Conservation (phyloP, 2,113 vertebrate species). For the Pyrgilauda ruficollis region DNA sequence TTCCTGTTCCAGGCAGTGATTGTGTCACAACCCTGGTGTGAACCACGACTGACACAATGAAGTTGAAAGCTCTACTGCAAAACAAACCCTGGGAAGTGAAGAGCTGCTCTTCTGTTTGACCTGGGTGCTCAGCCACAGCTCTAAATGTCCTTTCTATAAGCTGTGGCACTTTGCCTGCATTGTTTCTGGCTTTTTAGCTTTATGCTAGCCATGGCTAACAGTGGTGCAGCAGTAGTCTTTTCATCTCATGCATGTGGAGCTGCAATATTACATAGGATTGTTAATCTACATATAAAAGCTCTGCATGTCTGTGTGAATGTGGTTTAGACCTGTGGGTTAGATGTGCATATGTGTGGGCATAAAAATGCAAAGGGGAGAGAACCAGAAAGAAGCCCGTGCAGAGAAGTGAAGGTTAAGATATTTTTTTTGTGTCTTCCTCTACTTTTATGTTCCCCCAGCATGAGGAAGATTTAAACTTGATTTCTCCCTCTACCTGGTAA, state of each 20-base stretch:
- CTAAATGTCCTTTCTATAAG: not conserved
- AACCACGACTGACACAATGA: accelerated
- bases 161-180: not conserved
- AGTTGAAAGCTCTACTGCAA: not conserved
- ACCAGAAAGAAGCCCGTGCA: not conserved
- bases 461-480: not conserved
- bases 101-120: not conserved
- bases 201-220: not conserved
- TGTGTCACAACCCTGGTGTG: not conserved
- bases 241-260: not conserved
- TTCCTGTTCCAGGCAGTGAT: not conserved
- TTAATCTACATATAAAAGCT: not conserved
- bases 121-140: not conserved
- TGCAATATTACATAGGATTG: no score
- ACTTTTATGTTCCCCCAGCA: not conserved
- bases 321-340: not conserved
- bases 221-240: not conserved
- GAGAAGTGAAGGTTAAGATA: not conserved
- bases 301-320: not conserved
- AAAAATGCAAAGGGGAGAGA: not conserved
- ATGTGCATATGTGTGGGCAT: no score
- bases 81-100: not conserved
- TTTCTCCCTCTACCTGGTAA: not conserved
- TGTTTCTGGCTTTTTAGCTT: not conserved
- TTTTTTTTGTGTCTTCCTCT: not conserved